Base-by-base conservation (phyloP, 2,888 invertebrate species). In the Liposcelis brunnea region DNA sequence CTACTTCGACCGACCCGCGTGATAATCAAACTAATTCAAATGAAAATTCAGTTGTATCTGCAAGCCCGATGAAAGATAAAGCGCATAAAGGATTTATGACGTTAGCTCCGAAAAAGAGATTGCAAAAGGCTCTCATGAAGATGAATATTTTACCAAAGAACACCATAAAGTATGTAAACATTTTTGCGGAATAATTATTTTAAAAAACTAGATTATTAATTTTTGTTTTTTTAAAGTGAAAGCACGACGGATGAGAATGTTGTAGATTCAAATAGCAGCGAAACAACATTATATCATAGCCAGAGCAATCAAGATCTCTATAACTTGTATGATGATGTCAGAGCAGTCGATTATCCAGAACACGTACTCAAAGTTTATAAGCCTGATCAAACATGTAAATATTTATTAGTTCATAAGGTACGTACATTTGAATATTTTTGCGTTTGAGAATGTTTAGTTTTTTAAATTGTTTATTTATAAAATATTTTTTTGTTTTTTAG, bases 321-420 rank as follows among this genome's bases (percentile, higher is more conserved):
- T 62, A 58, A 54, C 44, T 56, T 58, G 55, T 86, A 84, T 63
- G 85, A 86, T 59, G 86, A 85, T 56, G 67, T 76, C 43, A 72
- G 80, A 54, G 74, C 80, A 44, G 72, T 80, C 11, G 89, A 90
- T 62, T 87, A 82, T 62, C 94, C 95, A 2, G 95, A 97, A 62
- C 94, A 97, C 67, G 97, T 97, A 31, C 71, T 98, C 40, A 97
- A 97, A 69, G 85, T 87, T 44, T 97, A 80, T 67, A 86, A 84
- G 68, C 81, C 90, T 21, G 97, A 98, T 67, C 97, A 97, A 68
- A 89, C 90, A 34, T 97, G 87, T 73, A 95, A 97, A 68, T 97
- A 93, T 67, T 74, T 98, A 52, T 74, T 93, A 50, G 87, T 98
- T 48, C 90, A 94, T 62, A 94, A 94, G 69, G 91, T 69, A 51